phyloP scores from a whole-genome alignment of 1,140 invertebrate species.

The Hyphantria cunea region DNA sequence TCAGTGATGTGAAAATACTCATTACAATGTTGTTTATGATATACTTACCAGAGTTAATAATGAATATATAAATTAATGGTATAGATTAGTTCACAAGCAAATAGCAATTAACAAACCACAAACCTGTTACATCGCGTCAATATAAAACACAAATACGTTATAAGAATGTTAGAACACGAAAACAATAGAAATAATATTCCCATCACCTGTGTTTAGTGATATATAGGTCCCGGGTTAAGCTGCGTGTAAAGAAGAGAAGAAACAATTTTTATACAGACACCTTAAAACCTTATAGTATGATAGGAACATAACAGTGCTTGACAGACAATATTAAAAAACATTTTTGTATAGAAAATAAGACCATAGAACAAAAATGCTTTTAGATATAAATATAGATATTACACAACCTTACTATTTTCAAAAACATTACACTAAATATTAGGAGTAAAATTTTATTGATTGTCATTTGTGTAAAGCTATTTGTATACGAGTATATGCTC shows the following conservation, averaged over 20 bases:
- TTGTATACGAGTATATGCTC: no score
- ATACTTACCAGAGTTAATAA: no score
- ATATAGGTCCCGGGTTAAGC: conserved; percentile 83
- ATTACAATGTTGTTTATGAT: no score
- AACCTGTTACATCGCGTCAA: conserved; percentile 20
- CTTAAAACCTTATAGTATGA: conserved; percentile 36
- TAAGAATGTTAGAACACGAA: conserved; percentile 42
- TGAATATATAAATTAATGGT: no score
- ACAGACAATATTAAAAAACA: conserved; percentile 24
- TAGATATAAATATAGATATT: conserved; percentile 2
- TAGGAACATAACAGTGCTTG: conserved; percentile 38
- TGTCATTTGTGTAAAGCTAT: no score
- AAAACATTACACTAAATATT: no score
- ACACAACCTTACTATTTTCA: conserved; percentile 21
- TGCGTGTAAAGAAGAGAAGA: conserved; percentile 80
- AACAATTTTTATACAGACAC: conserved; percentile 66
- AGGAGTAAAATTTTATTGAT: no score
- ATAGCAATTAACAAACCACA: conserved; percentile 15
- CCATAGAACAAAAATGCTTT: background rate
- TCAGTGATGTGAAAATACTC: no score
- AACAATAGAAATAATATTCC: conserved; percentile 66
- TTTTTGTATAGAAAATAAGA: conserved; percentile 15
- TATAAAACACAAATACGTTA: conserved; percentile 9
- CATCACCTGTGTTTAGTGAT: conserved; percentile 82
- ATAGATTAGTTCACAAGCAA: no score